phyloP scores from a whole-genome alignment of 2,888 invertebrate species.

The Trachelus iudaicus region DNA sequence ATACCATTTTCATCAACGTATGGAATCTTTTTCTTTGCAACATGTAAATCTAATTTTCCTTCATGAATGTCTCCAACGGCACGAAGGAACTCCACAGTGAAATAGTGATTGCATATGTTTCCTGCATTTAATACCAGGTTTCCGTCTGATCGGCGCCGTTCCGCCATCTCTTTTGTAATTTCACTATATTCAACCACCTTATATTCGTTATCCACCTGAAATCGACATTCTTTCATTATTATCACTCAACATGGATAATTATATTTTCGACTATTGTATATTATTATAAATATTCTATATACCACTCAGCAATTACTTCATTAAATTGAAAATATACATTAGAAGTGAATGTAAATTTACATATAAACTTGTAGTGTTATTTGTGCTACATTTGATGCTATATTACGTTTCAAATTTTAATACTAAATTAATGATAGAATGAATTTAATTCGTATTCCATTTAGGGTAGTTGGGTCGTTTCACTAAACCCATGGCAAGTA shows the following conservation, averaged over 20 bases:
- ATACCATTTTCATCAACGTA: slow-evolving; percentile 79
- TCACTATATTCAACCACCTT: slow-evolving; percentile 98
- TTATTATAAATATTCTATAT: not conserved
- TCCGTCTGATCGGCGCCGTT: slow-evolving; percentile 81
- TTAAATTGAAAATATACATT: no score
- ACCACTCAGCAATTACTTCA: no score
- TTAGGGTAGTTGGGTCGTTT: no score
- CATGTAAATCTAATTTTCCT: slow-evolving; percentile 85
- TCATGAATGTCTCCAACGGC: slow-evolving; percentile 79
- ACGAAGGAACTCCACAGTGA: slow-evolving; percentile 86
- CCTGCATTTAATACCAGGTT: slow-evolving; percentile 92
- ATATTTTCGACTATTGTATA: not conserved
- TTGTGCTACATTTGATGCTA: no score
- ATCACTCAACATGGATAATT: not conserved
- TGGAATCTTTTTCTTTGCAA: slow-evolving; percentile 98
- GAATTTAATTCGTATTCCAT: no score
- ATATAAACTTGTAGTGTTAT: no score
- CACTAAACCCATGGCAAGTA: no score
- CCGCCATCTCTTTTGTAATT: slow-evolving; percentile 87
- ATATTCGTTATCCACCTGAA: slow-evolving; percentile 83
- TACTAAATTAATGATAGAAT: no score
- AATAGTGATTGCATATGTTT: slow-evolving; percentile 98
- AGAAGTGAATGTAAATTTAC: no score
- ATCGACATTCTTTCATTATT: slow-evolving; percentile 46
- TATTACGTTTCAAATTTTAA: not conserved